Evolutionary conservation across 92 coral and sea anemone species (phyloP), one percentile per base, ranked within the genome.

Genomic region (Bergia sp.): DNA sequence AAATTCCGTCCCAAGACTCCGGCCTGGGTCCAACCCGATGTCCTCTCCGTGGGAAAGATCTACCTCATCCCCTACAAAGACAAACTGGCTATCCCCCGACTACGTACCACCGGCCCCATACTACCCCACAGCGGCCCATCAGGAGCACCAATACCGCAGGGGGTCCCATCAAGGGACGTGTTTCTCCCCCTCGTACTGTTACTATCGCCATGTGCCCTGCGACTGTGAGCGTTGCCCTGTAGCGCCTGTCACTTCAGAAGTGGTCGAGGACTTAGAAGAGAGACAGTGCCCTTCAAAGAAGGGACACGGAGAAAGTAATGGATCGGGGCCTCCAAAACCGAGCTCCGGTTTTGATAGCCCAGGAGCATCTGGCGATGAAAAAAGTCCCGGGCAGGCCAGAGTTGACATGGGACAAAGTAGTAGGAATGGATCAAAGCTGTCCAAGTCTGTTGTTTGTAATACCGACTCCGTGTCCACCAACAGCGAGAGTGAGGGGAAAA

Each of bases 71-170:
- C 57, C 87, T 10, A 11, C 77, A 3, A 71, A 69, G 37, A 45
- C 61, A 69, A 71, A 69, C 37, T 83, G 87, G 87, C 38, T 45
- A 6, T 84, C 79, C n/a, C 79, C 87, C n/a, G 78, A 84, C 78
- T 84, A 84, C 16, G 78, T 84, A 10, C 87, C 79, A 45, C 79
- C 87, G 21, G 87, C 79, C 10, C 67, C 87, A 21, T 84, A 84
- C 77, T 45, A 43, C 87, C 87, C 87, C 5, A 84, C 41, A 44
- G 87, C 41, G 39, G 44, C 23, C 40, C 29, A 16, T 13, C 79
- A 41, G 3, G 78, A 84, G 2, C 86, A 65, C 7, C 42, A 69
- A 50, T n/a, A 44, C 4, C 29, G 0, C 41, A 71, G 66, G 78
- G 78, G 44, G 65, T 11, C 3, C 3, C 64, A 53, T 37, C 74